Percentiles rank a stretch among this genome's conserved stretches.
Evolutionary conservation across 2,113 vertebrate species (phyloP).

Genomic region (Crypturellus undulatus): DNA sequence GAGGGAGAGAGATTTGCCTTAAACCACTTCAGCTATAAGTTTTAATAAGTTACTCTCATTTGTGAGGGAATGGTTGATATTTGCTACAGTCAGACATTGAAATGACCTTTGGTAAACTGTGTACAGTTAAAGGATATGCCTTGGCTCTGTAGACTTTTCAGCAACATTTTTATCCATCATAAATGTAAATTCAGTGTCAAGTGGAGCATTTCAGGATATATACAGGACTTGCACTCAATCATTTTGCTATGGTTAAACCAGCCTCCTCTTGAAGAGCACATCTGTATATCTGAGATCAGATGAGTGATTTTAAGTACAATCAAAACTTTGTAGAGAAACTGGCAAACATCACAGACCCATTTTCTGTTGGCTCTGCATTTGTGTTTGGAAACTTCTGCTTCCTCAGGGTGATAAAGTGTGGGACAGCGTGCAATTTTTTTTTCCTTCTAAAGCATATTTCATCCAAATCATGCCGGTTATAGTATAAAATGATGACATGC

Average conservation of each 20-base stretch:
- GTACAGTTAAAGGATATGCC: background rate
- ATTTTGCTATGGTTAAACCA: background rate
- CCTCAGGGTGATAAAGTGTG: background rate
- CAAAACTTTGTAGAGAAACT: background rate
- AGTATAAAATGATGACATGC: background rate
- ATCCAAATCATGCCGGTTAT: rapidly evolving
- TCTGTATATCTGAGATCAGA: background rate
- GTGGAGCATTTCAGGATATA: background rate
- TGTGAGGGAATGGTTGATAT: background rate
- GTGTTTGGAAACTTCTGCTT: background rate
- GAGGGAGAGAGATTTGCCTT: background rate
- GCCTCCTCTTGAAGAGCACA: background rate
- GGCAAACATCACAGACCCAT: background rate
- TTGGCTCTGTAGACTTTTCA: background rate
- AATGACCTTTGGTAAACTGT: background rate
- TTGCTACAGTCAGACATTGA: background rate
- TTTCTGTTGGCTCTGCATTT: background rate
- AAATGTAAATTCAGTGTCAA: background rate
- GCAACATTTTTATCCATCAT: background rate
- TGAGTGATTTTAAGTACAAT: rapidly evolving
- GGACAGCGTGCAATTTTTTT: background rate
- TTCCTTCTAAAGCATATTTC: background rate
- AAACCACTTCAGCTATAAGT: background rate
- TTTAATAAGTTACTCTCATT: background rate
- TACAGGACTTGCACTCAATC: background rate